Conservation (phyloP, 2,888 invertebrate species). For the Ochlodes sylvanus region DNA sequence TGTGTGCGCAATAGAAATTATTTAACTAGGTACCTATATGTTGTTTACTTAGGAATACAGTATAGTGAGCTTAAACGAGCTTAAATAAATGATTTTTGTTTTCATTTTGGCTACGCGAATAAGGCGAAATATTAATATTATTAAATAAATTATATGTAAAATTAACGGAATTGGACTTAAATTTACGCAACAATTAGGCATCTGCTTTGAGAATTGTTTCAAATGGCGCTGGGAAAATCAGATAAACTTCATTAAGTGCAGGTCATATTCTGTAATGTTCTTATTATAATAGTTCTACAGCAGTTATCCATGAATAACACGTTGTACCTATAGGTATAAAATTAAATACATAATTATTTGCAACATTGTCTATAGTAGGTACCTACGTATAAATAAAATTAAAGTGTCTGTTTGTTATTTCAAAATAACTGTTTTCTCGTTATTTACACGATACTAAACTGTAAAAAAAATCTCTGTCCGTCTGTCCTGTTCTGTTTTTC, state of each 20-base stretch:
- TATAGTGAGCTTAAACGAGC: constrained; percentile 1
- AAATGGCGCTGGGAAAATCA: background rate
- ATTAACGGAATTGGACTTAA: background rate
- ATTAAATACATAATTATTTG: too few species aligned
- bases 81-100: constrained; percentile 5
- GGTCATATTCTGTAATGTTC: background rate
- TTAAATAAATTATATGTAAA: background rate
- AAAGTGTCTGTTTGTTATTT: too few species aligned
- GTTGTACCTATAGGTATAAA: too few species aligned
- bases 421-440: too few species aligned
- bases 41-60: background rate
- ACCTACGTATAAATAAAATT: too few species aligned
- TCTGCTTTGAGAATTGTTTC: background rate
- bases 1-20: constrained; percentile 11
- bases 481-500: too few species aligned
- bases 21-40: constrained; percentile 8
- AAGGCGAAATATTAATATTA: background rate
- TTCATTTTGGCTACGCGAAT: background rate
- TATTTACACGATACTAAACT: too few species aligned
- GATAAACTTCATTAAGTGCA: background rate
- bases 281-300: background rate
- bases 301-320: too few species aligned
- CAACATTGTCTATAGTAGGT: too few species aligned
- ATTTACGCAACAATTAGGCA: background rate
- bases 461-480: too few species aligned